Conservation (phyloP, 2,797 vertebrate species). For the Mormyrops attenuatus region DNA sequence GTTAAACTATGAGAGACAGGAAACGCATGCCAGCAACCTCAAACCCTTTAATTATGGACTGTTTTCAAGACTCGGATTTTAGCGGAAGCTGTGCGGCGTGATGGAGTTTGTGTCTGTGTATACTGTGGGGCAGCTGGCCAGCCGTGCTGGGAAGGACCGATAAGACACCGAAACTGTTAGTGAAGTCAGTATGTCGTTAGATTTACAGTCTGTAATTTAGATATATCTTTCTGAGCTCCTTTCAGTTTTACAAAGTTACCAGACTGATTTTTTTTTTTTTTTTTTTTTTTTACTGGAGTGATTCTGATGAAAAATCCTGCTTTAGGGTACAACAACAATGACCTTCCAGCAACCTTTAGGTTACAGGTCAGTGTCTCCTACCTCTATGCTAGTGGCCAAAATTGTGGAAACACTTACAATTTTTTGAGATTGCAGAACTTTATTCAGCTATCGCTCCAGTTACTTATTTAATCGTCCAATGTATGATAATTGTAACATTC, state of each 20-base stretch:
- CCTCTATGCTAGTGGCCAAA: background rate
- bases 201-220: background rate
- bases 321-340: background rate
- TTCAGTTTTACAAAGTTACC: background rate
- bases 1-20: background rate
- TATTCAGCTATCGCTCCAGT: background rate
- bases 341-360: background rate
- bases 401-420: background rate
- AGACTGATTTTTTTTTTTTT: background rate
- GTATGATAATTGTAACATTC: background rate
- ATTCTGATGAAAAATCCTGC: background rate
- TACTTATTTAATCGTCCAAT: background rate
- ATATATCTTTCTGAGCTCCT: background rate
- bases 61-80: background rate
- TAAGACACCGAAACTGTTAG: background rate
- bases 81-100: background rate
- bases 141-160: background rate
- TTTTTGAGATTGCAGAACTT: background rate
- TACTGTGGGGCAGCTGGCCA: background rate
- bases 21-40: background rate
- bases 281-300: background rate
- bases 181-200: background rate
- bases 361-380: background rate
- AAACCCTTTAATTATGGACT: background rate
- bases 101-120: background rate